Conservation (phyloP, 2,888 invertebrate genomes). For the Meteorus cinctellus region DNA sequence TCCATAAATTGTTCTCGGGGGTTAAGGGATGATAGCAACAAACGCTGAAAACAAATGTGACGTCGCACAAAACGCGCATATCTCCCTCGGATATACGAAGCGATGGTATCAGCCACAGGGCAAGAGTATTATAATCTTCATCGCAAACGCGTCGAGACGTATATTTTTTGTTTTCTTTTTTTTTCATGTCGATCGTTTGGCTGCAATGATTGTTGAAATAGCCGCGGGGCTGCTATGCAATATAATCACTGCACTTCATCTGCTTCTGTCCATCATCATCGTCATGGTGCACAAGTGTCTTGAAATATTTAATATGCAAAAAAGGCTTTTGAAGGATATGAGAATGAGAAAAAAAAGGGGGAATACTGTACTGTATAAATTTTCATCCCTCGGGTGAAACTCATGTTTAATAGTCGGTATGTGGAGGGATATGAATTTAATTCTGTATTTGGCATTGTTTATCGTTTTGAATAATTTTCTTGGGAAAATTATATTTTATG, state of each 20-base stretch:
- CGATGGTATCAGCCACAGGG: constrained; percentile 12
- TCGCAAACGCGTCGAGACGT: background rate
- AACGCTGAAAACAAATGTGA: constrained; percentile 34
- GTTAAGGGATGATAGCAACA: background rate
- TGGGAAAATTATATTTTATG: too few species aligned
- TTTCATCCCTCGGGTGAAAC: background rate
- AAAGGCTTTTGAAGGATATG: constrained; percentile 1
- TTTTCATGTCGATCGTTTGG: constrained; percentile 32
- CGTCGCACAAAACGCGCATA: constrained; percentile 31
- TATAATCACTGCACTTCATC: constrained; percentile 9
- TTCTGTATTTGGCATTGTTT: too few species aligned
- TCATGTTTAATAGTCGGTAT: too few species aligned
- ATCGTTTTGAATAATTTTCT: too few species aligned
- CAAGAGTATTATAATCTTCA: constrained; percentile 14
- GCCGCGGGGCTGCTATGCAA: constrained; percentile 18
- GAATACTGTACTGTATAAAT: background rate
- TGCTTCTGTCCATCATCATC: constrained; percentile 17
- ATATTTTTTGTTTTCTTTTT: background rate
- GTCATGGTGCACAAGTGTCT: background rate
- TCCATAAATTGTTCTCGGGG: background rate
- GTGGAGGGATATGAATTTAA: too few species aligned
- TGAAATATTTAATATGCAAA: constrained; percentile 3
- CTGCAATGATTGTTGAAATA: constrained; percentile 30
- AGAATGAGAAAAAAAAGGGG: background rate
- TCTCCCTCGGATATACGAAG: background rate